phyloP scores from a whole-genome alignment of 2,888 invertebrate genomes.

The Creontiades dilutus region DNA sequence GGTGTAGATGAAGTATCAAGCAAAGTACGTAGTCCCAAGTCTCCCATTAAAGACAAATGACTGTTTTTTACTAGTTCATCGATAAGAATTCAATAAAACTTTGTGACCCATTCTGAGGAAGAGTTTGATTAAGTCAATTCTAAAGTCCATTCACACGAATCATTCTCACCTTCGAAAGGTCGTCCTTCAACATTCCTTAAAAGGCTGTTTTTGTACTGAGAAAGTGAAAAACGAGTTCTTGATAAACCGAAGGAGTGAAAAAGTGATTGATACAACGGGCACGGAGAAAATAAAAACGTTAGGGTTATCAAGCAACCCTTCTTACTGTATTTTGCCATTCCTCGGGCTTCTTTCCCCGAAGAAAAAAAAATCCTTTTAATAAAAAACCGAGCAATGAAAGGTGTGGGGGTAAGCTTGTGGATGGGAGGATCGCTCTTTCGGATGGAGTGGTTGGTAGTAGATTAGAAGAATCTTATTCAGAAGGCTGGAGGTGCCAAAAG shows the following conservation, averaged over 20 bases:
- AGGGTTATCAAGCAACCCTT: conserved; percentile 44
- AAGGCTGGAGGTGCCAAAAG: background rate
- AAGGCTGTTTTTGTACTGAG: background rate
- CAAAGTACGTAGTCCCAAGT: no score
- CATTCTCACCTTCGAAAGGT: no score
- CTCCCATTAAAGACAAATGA: no score
- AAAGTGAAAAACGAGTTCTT: background rate
- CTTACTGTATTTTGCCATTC: background rate
- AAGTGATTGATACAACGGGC: conserved; percentile 51
- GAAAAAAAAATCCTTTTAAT: conserved; percentile 35
- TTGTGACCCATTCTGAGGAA: no score
- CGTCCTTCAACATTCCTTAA: background rate
- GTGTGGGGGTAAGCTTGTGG: background rate
- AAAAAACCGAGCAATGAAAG: conserved; percentile 8
- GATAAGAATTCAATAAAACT: no score
- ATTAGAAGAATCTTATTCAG: conserved; percentile 40
- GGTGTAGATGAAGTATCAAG: no score
- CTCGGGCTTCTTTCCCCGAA: conserved; percentile 14
- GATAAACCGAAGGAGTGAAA: conserved; percentile 8
- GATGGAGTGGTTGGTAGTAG: background rate
- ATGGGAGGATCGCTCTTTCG: background rate
- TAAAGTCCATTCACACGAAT: no score
- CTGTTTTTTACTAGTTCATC: no score
- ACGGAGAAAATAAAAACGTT: conserved; percentile 47
- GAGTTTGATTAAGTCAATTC: no score